Evolutionary conservation across 2,888 invertebrate species (phyloP), one percentile per base, ranked within the genome.

Genomic region (Plusia festucae): DNA sequence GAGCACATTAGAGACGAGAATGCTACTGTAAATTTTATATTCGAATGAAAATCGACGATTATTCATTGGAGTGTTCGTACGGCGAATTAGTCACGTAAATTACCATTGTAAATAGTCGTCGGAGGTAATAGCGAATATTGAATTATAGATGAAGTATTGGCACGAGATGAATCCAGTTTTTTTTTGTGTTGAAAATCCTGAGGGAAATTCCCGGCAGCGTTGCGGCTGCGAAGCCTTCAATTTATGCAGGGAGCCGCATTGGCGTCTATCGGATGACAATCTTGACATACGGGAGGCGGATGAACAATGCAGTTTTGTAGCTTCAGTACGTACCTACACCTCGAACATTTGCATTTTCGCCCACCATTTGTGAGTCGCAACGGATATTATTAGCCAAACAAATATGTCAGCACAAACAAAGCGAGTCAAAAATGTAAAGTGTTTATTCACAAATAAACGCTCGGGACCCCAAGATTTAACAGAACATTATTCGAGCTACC

Each of bases 121-220:
- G 74, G 76, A 85, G 82, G 85, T 89, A 88, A 90, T 88, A 87
- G 86, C 80, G 85, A 86, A 88, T 89, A 91, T 91, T 91, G 89
- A 92, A 92, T 92, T 91, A 91, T 88, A 90, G 87, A 91, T 90
- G 88, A 87, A 88, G 88, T 88, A 89, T 90, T 89, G 87, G 83
- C 83, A 83, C 81, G 82, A 84, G 88, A 89, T 86, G 88, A 89
- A 88, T 86, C 81, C 84, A 79, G 85, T 79, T 74, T 92, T 87
- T 91, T 92, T 88, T 82, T 40, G 81, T 85, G 86, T 84, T 87
- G 85, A 90, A 90, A 93, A 85, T 84, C 93, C 93, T 90, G 81
- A 90, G 93, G 93, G 93, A 93, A 93, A 93, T 92, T 90, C 85
- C 88, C 86, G 82, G 82, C 89, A 85, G 83, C 88, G 85, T 85